Conservation (phyloP, 2,797 vertebrate species). For the Sarcoramphus papa region DNA sequence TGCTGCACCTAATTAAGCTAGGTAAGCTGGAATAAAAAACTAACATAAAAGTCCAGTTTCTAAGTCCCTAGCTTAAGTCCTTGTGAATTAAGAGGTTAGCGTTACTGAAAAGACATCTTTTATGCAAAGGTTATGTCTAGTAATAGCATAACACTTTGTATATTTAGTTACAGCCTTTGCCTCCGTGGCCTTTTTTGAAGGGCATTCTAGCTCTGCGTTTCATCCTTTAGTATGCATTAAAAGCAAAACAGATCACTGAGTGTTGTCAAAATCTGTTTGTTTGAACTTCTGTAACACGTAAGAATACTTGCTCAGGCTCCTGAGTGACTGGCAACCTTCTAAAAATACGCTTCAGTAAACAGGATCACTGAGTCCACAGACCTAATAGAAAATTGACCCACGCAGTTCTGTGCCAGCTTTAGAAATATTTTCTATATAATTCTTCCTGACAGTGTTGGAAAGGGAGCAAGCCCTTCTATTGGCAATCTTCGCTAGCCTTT, state of each 20-base stretch:
- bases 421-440: neutral
- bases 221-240: neutral
- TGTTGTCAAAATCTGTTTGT: neutral
- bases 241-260: neutral
- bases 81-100: neutral
- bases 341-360: neutral
- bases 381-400: neutral
- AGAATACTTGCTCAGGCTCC: neutral
- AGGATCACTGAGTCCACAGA: neutral
- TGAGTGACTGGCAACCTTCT: neutral
- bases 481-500: neutral
- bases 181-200: neutral
- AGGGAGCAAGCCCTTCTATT: neutral
- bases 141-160: neutral
- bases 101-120: neutral
- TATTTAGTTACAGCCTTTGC: neutral
- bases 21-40: slow-evolving; percentile 71
- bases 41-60: neutral
- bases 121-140: neutral
- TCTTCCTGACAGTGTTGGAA: neutral
- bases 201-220: neutral
- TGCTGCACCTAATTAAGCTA: slow-evolving; percentile 94
- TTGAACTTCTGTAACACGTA: neutral
- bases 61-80: neutral
- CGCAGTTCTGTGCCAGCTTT: neutral